Base-by-base conservation (phyloP, 2,888 invertebrate genomes). In the Timandra comae region DNA sequence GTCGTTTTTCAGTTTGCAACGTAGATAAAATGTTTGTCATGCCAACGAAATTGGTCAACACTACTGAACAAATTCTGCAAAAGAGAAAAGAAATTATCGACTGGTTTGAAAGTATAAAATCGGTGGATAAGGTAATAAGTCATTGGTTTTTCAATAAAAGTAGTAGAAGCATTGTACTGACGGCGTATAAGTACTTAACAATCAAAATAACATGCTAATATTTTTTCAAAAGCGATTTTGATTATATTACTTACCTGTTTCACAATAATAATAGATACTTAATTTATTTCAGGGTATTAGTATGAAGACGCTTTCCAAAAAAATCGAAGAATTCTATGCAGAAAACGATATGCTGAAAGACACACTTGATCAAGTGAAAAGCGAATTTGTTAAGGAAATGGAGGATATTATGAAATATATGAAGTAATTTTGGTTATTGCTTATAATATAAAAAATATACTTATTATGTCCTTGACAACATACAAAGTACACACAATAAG, bases 11-110 rank as follows among this genome's bases (percentile, higher is more conserved):
- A 23, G 27, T 23, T 19, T 27, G 33, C 20, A 55, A 49, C 26
- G 43, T 75, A 13, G 63, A 62, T 22, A 74, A 63, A 46, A 39
- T 84, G 16, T 67, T 68, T 31, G 60, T 64, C 26, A 65, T 78
- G 50, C 79, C 79, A 6, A 46, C 52, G 1, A 77, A 74, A 41
- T 46, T 85, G 33, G 52, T 80, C 3, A 49, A 56, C 1, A 71
- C 69, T 5, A 84, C 81, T 41, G 76, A 84, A 45, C 60, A 75
- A 34, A 70, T 73, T 2, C 43, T 84, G 13, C 9, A 25, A 2
- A 76, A 76, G 44, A 67, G 77, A 43, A 70, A 71, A 46, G 76
- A 78, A 41, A 63, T 85, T 6, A 77, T 82, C 12, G 60, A 75
- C 30, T 80, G 77, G 76, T 69, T 84, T 33, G 68, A 72, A 36